Base-by-base conservation (phyloP, 2,888 invertebrate species). In the Coelopa pilipes region DNA sequence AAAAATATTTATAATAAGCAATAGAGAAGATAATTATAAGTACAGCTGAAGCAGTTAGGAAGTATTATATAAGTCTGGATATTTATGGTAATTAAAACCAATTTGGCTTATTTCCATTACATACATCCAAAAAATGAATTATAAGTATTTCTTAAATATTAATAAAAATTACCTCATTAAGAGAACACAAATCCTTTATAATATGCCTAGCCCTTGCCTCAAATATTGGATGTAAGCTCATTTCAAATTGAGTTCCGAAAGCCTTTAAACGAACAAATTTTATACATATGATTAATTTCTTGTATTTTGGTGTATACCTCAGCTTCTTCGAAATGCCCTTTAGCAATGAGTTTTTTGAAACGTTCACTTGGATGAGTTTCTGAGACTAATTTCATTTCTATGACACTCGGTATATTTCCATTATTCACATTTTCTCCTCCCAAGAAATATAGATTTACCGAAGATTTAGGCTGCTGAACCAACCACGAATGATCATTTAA, bases 361-460 rank as follows among this genome's bases (percentile, higher is more conserved):
- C 88, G 83, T 78, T 88, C 84, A 62, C 81, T 81, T 1, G 88
- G 88, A 77, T 87, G 84, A 0, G 87, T 86, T 80, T 88, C 88
- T 0, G 85, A 84, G 0, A 88, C 83, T 46, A 84, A 78, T 78
- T 85, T 83, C 84, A 88, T 85, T 81, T 86, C 85, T 72, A 88
- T 83, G 74, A 82, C 81, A 17, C 84, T 80, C 0, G 86, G 84
- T 4, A 83, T 68, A 34, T 79, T 77, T 2, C 77, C 71, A 0
- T 66, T 70, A 70, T 82, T 82, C 0, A 72, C 47, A 17, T 81
- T 75, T 49, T 81, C 80, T 0, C 84, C 81, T 3, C 81, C 80
- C 62, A 88, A 75, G 74, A 86, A 88, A 72, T 87, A 88, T 15
- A 88, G 79, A 79, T 87, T 88, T 11, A 86, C 82, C 0, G 86